phyloP scores from a whole-genome alignment of 2,888 invertebrate genomes.

The Anaspis maculata region DNA sequence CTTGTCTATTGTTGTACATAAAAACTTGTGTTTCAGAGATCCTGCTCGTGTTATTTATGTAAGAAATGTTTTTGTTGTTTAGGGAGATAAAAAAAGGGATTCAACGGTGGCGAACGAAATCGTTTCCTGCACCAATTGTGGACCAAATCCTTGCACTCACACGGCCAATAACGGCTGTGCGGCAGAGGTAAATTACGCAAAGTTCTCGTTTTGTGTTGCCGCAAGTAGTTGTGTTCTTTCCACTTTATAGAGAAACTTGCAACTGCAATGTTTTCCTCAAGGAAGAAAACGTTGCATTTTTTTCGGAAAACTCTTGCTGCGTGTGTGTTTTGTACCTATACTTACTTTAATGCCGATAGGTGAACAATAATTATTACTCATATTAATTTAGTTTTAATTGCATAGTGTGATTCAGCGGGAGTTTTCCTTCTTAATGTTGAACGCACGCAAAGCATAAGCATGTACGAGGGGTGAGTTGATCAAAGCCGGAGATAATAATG shows the following conservation, averaged over 20 bases:
- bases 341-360: too few species aligned
- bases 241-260: too few species aligned
- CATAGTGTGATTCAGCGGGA: too few species aligned
- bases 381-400: too few species aligned
- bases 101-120: constrained; percentile 70
- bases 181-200: constrained; percentile 57
- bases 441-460: too few species aligned
- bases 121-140: constrained; percentile 75
- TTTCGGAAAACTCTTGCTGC: not conserved
- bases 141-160: constrained; percentile 76
- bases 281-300: constrained; percentile 6
- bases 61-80: constrained; percentile 26
- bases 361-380: too few species aligned
- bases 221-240: too few species aligned
- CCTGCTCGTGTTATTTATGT: not conserved
- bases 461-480: too few species aligned
- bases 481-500: too few species aligned
- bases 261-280: too few species aligned
- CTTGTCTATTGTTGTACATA: not conserved
- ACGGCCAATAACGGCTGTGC: constrained; percentile 82
- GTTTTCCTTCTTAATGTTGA: too few species aligned
- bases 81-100: constrained; percentile 82
- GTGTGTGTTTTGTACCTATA: too few species aligned
- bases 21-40: not conserved
- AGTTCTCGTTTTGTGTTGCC: constrained; percentile 9